Evolutionary conservation across 2,888 invertebrate genomes (phyloP).

Genomic region (Scelioninae gen. 2): DNA sequence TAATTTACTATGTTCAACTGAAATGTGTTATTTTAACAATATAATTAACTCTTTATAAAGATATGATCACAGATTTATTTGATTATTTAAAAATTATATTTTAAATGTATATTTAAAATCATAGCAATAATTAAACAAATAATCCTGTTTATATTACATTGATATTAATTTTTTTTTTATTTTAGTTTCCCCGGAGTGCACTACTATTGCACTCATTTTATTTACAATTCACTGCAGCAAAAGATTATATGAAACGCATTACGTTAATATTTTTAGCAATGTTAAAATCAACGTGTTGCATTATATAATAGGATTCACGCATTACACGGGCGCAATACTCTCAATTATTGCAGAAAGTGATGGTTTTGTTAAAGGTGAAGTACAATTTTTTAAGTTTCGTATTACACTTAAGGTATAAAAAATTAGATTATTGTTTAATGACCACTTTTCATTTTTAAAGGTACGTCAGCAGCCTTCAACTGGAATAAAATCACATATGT

Average conservation of each 20-base stretch:
- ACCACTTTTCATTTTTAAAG: constrained; percentile 56
- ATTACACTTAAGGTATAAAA: too few species aligned
- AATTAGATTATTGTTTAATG: too few species aligned
- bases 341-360: constrained; percentile 84
- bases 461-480: constrained; percentile 57
- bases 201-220: constrained; percentile 79
- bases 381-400: constrained; percentile 4
- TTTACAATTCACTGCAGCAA: constrained; percentile 83
- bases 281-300: constrained; percentile 87
- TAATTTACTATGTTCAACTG: too few species aligned
- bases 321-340: constrained; percentile 84
- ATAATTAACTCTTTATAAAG: too few species aligned
- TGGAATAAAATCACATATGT: constrained; percentile 61
- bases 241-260: constrained; percentile 88
- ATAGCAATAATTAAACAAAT: too few species aligned
- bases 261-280: constrained; percentile 87
- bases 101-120: too few species aligned
- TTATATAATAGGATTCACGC: constrained; percentile 85
- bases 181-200: constrained; percentile 79
- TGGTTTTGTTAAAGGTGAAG: constrained; percentile 78
- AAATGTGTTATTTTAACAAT: too few species aligned
- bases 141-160: too few species aligned
- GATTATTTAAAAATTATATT: too few species aligned
- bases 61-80: too few species aligned
- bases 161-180: too few species aligned